Evolutionary conservation across 2,113 vertebrate genomes (phyloP).

Genomic region (Malurus alboscapulatus): DNA sequence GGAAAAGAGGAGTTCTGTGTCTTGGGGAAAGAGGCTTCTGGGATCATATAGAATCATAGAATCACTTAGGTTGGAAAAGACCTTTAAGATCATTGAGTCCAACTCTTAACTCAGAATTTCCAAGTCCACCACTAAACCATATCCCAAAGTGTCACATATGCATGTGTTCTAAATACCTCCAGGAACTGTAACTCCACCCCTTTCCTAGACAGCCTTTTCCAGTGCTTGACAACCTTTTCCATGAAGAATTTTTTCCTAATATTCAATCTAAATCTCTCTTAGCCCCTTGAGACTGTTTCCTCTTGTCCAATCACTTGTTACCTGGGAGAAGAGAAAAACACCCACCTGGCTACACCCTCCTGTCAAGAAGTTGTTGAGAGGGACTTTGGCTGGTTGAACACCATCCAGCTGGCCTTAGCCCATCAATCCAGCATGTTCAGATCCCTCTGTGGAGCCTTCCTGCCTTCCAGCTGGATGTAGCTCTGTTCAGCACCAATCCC

Average conservation of each 20-base stretch:
- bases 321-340: not conserved
- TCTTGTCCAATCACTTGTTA: not conserved
- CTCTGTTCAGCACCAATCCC: not conserved
- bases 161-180: not conserved
- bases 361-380: not conserved
- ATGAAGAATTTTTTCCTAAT: not conserved
- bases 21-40: not conserved
- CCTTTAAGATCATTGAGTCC: not conserved
- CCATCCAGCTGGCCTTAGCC: not conserved
- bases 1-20: not conserved
- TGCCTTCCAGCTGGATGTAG: not conserved
- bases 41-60: not conserved
- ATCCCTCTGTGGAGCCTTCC: not conserved
- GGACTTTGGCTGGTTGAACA: not conserved
- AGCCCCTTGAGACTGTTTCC: not conserved
- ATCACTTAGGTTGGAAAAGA: not conserved
- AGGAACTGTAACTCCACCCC: not conserved
- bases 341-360: not conserved
- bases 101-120: not conserved
- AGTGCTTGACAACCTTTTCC: not conserved
- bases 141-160: not conserved
- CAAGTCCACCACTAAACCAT: not conserved
- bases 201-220: not conserved
- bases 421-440: accelerated
- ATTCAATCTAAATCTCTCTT: not conserved